Conservation (phyloP, 30 jellyfish, hydroid and myxozoan species). For the Cassiopea xamachana region DNA sequence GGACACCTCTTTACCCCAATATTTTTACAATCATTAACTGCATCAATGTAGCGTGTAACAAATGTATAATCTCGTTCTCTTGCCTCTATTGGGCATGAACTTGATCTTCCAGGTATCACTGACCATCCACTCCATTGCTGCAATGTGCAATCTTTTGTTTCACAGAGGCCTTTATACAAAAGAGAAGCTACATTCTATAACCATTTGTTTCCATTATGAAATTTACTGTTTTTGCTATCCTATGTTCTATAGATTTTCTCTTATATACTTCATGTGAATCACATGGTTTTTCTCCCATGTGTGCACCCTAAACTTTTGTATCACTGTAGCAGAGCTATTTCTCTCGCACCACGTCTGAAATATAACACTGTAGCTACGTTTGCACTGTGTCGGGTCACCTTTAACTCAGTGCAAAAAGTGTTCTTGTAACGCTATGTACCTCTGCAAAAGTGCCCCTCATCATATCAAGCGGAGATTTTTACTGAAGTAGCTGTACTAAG, state of each 20-base stretch:
- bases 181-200: background rate
- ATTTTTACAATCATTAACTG: conserved; percentile 51
- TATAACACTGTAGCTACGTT: no score
- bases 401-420: no score
- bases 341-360: no score
- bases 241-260: background rate
- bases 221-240: background rate
- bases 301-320: no score
- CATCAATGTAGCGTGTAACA: conserved; percentile 28
- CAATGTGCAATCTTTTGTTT: conserved; percentile 44
- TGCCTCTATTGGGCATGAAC: conserved; percentile 67
- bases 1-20: conserved; percentile 76
- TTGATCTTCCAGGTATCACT: conserved; percentile 24
- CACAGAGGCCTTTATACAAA: conserved; percentile 26
- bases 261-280: no score
- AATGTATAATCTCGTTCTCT: conserved; percentile 31
- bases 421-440: no score
- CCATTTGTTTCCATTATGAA: background rate
- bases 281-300: no score
- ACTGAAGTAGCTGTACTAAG: no score
- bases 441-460: no score
- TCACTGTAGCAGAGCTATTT: no score
- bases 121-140: conserved; percentile 76
- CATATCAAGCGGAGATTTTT: no score
- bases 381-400: no score